Evolutionary conservation across 1,140 invertebrate species (phyloP).

Genomic region (Oryctes rhinoceros): DNA sequence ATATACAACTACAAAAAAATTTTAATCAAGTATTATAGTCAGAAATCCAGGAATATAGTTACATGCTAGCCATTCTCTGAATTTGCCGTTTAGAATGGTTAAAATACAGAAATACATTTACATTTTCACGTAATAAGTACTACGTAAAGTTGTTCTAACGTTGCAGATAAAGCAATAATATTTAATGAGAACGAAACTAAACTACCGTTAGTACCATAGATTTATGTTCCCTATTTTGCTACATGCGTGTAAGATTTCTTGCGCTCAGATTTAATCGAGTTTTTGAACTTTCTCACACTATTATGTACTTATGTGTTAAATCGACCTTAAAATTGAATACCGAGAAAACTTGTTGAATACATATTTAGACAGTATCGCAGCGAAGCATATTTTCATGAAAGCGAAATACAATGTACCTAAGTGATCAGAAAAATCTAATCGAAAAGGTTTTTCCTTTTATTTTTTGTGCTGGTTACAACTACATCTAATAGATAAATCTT

Average conservation of each 20-base stretch:
- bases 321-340: background rate
- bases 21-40: no score
- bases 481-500: no score
- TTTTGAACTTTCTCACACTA: conserved; percentile 2
- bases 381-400: no score
- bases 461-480: no score
- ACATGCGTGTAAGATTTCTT: background rate
- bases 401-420: no score
- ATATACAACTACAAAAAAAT: no score
- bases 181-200: conserved; percentile 5
- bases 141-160: background rate
- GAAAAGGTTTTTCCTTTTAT: no score
- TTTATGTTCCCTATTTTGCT: background rate
- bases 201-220: background rate
- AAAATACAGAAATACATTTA: background rate
- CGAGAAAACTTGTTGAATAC: no score
- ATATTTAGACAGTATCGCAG: no score
- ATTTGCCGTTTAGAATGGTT: background rate
- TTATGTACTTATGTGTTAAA: background rate
- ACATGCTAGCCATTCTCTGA: no score
- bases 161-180: background rate
- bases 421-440: no score
- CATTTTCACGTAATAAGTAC: background rate
- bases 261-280: background rate
- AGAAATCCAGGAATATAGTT: no score